Evolutionary conservation across 1,140 invertebrate species (phyloP).

Genomic region (Aphelinus certus): DNA sequence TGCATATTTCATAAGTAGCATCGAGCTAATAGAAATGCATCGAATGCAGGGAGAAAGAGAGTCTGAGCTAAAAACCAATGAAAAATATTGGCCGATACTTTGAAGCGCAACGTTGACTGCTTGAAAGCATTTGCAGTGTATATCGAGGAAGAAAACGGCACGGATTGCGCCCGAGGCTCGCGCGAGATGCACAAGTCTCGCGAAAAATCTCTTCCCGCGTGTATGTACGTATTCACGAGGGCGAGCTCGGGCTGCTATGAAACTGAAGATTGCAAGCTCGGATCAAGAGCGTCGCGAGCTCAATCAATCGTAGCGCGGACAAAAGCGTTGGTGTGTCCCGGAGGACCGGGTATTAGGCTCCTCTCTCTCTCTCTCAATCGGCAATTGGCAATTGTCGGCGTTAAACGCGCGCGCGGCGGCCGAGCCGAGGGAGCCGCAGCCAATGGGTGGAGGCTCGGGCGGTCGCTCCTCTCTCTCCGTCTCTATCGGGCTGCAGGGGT

Average conservation of each 20-base stretch:
- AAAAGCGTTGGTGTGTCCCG: neutral
- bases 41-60: neutral
- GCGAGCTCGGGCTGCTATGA: too few species aligned
- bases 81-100: neutral
- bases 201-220: too few species aligned
- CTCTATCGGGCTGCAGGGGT: constrained; percentile 21
- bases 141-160: too few species aligned
- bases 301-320: too few species aligned
- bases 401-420: constrained; percentile 31
- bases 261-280: too few species aligned
- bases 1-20: constrained; percentile 5
- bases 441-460: constrained; percentile 48
- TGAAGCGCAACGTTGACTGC: too few species aligned
- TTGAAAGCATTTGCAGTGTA: too few species aligned
- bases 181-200: too few species aligned
- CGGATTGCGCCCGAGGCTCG: too few species aligned
- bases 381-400: constrained; percentile 31
- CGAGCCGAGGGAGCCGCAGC: constrained; percentile 46
- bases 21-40: constrained; percentile 13
- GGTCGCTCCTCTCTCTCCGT: neutral
- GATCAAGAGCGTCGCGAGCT: too few species aligned
- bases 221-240: too few species aligned
- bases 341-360: neutral
- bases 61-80: constrained; percentile 1
- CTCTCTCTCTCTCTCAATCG: constrained; percentile 19